Evolutionary conservation across 23 tunicate species (phyloP).

Genomic region (Ciona savignyi): DNA sequence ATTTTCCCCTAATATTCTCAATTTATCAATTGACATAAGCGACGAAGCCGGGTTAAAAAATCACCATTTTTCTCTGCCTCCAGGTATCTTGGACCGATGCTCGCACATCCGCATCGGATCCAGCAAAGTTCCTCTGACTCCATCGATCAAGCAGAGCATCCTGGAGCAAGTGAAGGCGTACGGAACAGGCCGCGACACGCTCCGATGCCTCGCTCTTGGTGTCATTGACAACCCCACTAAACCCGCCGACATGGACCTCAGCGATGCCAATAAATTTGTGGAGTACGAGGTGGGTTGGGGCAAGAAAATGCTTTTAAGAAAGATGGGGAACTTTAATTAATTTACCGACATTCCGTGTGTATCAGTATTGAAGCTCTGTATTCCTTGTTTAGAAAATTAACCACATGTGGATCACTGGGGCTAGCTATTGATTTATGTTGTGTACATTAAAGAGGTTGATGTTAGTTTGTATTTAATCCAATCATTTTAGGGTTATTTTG

Average conservation of each 20-base stretch:
- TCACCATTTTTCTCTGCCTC: background rate
- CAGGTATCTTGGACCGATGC: constrained; percentile 89
- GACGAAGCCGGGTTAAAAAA: background rate
- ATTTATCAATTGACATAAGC: no score
- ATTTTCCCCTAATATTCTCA: no score
- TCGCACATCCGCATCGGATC: constrained; percentile 75
- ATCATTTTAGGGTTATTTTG: no score
- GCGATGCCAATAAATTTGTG: constrained; percentile 77
- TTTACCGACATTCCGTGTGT: no score
- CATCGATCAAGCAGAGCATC: constrained; percentile 51
- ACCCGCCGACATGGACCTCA: constrained; percentile 64
- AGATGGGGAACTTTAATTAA: background rate
- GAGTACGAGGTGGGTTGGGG: constrained; percentile 63
- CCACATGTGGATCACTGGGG: no score
- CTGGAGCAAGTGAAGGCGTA: constrained; percentile 66
- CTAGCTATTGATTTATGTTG: no score
- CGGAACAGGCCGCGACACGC: constrained; percentile 97
- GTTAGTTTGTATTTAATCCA: no score
- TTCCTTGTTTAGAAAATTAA: background rate
- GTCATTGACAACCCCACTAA: constrained; percentile 67
- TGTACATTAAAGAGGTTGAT: no score
- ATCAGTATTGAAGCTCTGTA: no score
- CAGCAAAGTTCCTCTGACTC: constrained; percentile 46
- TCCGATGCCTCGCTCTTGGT: constrained; percentile 92
- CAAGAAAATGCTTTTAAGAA: background rate